Evolutionary conservation across 2,888 invertebrate species (phyloP).

Genomic region (Scaptomyza caliginosa): DNA sequence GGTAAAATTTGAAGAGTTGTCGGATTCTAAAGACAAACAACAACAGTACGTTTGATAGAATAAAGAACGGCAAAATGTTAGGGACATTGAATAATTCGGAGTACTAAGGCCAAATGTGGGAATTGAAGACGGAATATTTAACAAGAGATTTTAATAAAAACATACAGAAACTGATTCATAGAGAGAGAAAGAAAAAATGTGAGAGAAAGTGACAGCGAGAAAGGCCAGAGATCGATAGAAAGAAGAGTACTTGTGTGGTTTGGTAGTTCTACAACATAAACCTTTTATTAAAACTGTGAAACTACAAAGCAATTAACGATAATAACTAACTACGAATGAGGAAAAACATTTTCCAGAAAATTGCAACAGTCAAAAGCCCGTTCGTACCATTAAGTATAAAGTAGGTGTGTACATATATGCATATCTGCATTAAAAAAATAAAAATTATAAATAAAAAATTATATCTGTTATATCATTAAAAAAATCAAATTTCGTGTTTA

Average conservation of each 20-base stretch:
- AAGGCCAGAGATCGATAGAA: not conserved
- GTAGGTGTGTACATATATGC: slow-evolving; percentile 4
- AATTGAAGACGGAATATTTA: slow-evolving; percentile 10
- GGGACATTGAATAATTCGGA: slow-evolving; percentile 1
- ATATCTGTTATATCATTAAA: not conserved
- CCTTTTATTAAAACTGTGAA: slow-evolving; percentile 9
- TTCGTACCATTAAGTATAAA: not conserved
- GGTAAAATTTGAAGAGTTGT: not conserved
- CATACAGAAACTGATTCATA: not conserved
- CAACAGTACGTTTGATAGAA: not conserved
- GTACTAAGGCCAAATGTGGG: slow-evolving; percentile 6
- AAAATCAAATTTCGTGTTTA: too few relatives aligned
- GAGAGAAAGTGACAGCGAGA: slow-evolving; percentile 3
- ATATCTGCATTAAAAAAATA: not conserved
- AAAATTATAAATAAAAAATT: not conserved
- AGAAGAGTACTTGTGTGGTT: slow-evolving; percentile 13
- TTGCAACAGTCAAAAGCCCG: not conserved
- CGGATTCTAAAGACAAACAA: slow-evolving; percentile 6
- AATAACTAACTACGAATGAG: slow-evolving; percentile 36
- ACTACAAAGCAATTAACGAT: slow-evolving; percentile 29
- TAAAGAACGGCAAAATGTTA: not conserved
- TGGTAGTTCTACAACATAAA: slow-evolving; percentile 14
- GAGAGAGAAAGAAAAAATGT: slow-evolving; percentile 1
- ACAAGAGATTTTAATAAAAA: not conserved
- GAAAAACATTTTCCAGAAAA: not conserved